Percentiles rank a stretch among this genome's conserved stretches.
Conservation (phyloP, 1,140 invertebrate species). For the Drosophila triauraria region DNA sequence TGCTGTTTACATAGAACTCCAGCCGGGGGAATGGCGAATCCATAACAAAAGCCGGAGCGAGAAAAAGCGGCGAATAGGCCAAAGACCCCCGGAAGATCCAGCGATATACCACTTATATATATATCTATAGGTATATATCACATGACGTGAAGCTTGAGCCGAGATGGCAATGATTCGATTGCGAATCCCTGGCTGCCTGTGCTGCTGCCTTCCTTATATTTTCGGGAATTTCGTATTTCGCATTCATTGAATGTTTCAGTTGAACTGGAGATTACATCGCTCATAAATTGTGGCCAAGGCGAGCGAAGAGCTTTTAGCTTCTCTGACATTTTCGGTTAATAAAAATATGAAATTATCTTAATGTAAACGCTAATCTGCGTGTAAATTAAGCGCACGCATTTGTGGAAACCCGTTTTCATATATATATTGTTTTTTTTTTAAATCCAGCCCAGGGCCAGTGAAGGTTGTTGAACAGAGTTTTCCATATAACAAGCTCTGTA, state of each 20-base stretch:
- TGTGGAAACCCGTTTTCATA: conserved; percentile 61
- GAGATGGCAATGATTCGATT: conserved; percentile 24
- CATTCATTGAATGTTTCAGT: conserved; percentile 38
- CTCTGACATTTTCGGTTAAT: conserved; percentile 61
- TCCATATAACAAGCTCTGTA: conserved; percentile 11
- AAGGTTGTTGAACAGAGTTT: conserved; percentile 56
- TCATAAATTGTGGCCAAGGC: conserved; percentile 54
- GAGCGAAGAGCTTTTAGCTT: conserved; percentile 10
- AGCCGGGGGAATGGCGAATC: conserved; percentile 38
- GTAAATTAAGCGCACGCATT: conserved; percentile 79
- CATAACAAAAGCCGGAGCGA: conserved; percentile 36
- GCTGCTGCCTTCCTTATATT: conserved; percentile 14
- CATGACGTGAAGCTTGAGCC: conserved; percentile 23
- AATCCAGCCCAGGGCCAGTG: conserved; percentile 36
- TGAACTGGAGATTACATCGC: conserved; percentile 49
- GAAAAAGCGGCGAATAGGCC: conserved; percentile 41
- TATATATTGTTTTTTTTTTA: too few relatives aligned
- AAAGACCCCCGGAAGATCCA: conserved; percentile 46
- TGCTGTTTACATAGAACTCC: conserved; percentile 37
- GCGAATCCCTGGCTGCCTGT: neutral
- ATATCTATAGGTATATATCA: conserved; percentile 13
- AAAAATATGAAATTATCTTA: conserved; percentile 78
- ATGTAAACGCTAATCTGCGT: conserved; percentile 73
- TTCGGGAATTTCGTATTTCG: conserved; percentile 33
- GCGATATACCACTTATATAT: conserved; percentile 6